Conservation (phyloP, 2,888 invertebrate genomes). For the Drosophila nigritarsus region DNA sequence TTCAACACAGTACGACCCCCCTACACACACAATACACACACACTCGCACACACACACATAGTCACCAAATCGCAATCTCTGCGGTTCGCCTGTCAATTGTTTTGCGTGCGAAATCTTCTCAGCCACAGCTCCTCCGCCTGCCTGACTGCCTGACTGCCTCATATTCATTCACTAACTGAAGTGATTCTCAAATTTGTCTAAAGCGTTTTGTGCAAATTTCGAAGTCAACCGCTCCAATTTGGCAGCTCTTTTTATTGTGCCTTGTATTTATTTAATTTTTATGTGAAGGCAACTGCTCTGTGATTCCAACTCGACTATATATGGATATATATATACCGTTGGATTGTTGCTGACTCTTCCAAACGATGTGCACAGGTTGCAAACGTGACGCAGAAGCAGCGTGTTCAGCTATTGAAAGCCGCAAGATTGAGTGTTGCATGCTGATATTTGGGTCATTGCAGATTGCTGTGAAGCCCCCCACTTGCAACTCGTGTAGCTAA, state of each 20-base stretch:
- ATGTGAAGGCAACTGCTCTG: slow-evolving; percentile 48
- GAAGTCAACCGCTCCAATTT: slow-evolving; percentile 21
- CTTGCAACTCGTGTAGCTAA: not conserved
- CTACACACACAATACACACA: not conserved
- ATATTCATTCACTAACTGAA: slow-evolving; percentile 32
- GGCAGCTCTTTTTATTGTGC: slow-evolving; percentile 58
- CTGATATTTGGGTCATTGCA: slow-evolving; percentile 51
- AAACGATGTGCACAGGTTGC: slow-evolving; percentile 35
- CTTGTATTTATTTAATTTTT: slow-evolving; percentile 72
- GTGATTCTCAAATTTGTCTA: slow-evolving; percentile 77
- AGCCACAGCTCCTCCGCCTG: not conserved
- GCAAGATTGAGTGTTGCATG: slow-evolving; percentile 48
- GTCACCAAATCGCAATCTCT: slow-evolving; percentile 50
- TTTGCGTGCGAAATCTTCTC: slow-evolving; percentile 73
- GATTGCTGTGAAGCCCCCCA: not conserved
- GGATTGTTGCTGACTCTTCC: not conserved
- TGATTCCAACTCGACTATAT: not conserved
- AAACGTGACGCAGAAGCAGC: slow-evolving; percentile 30
- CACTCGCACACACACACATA: slow-evolving; percentile 5
- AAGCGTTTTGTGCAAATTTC: slow-evolving; percentile 77
- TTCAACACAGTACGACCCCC: slow-evolving; percentile 51
- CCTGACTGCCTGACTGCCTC: not conserved
- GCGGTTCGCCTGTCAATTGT: slow-evolving; percentile 78
- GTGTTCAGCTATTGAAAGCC: slow-evolving; percentile 51
- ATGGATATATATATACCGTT: not conserved